phyloP scores from a whole-genome alignment of 2,888 invertebrate genomes.

The Flexamia atlantica region DNA sequence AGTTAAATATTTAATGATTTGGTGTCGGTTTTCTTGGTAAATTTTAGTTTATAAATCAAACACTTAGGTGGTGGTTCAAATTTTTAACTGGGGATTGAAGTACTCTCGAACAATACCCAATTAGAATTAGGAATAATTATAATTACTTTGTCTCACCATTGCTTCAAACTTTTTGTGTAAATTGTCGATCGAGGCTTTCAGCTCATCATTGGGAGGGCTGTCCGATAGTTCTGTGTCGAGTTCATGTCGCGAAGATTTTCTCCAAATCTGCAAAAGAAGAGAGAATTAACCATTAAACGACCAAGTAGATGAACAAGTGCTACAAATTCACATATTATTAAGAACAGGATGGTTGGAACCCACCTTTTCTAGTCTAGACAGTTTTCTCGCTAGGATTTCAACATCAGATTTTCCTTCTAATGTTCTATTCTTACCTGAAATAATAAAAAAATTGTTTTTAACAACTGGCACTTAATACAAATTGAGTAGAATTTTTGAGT shows the following conservation, averaged over 20 bases:
- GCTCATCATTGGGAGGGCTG: slow-evolving; percentile 54
- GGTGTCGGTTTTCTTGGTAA: too few species aligned
- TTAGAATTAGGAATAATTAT: too few species aligned
- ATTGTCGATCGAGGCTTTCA: slow-evolving; percentile 51
- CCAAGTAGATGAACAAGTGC: neutral
- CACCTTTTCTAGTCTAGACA: slow-evolving; percentile 61
- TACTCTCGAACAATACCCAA: too few species aligned
- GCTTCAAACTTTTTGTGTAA: slow-evolving; percentile 58
- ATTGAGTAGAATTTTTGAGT: too few species aligned
- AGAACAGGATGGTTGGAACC: neutral
- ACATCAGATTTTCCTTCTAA: slow-evolving; percentile 54
- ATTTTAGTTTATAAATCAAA: too few species aligned
- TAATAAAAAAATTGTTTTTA: slow-evolving; percentile 8
- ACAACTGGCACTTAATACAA: neutral
- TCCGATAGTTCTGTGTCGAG: slow-evolving; percentile 58
- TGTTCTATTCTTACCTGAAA: slow-evolving; percentile 51
- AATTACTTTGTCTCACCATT: slow-evolving; percentile 34
- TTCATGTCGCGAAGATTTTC: slow-evolving; percentile 54
- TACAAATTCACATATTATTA: neutral
- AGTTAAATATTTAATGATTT: too few species aligned
- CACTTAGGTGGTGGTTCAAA: too few species aligned
- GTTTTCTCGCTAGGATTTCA: slow-evolving; percentile 60
- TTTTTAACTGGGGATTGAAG: too few species aligned
- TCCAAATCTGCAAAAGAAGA: slow-evolving; percentile 22
- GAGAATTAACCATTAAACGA: neutral